phyloP scores from a whole-genome alignment of 1,140 invertebrate genomes.

The Helicoverpa zea region DNA sequence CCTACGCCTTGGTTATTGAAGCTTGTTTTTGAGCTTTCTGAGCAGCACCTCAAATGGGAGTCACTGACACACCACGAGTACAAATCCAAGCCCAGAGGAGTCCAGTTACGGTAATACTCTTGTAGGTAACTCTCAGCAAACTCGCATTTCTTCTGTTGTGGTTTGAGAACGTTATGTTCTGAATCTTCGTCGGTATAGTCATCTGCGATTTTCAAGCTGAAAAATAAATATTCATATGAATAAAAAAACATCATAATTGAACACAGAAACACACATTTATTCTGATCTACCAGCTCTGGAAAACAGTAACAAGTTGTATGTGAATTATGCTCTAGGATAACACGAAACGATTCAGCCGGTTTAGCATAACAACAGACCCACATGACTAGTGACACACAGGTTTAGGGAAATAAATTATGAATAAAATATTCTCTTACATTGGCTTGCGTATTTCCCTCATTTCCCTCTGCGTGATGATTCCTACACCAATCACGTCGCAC shows the following conservation, averaged over 20 bases:
- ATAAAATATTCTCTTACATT: constrained; percentile 65
- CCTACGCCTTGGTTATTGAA: constrained; percentile 62
- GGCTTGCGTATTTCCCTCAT: constrained; percentile 64
- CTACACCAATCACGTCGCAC: constrained; percentile 71
- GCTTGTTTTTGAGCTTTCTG: constrained; percentile 61
- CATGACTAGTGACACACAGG: too few species aligned
- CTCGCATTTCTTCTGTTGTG: constrained; percentile 64
- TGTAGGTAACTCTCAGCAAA: constrained; percentile 73
- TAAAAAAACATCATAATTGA: background rate
- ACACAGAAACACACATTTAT: background rate
- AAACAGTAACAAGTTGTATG: too few species aligned
- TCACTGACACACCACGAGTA: constrained; percentile 70
- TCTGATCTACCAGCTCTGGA: too few species aligned
- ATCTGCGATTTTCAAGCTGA: constrained; percentile 68
- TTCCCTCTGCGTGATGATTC: constrained; percentile 73
- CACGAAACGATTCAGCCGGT: background rate
- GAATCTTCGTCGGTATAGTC: constrained; percentile 65
- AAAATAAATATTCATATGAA: constrained; percentile 30
- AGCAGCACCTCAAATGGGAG: constrained; percentile 60
- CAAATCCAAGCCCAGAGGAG: constrained; percentile 64
- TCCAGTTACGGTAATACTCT: constrained; percentile 70
- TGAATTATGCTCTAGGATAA: too few species aligned
- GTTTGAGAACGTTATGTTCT: constrained; percentile 42
- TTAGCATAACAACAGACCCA: background rate
- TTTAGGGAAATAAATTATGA: constrained; percentile 19